Evolutionary conservation across 2,113 vertebrate genomes (phyloP).

Genomic region (Alectura lathami): DNA sequence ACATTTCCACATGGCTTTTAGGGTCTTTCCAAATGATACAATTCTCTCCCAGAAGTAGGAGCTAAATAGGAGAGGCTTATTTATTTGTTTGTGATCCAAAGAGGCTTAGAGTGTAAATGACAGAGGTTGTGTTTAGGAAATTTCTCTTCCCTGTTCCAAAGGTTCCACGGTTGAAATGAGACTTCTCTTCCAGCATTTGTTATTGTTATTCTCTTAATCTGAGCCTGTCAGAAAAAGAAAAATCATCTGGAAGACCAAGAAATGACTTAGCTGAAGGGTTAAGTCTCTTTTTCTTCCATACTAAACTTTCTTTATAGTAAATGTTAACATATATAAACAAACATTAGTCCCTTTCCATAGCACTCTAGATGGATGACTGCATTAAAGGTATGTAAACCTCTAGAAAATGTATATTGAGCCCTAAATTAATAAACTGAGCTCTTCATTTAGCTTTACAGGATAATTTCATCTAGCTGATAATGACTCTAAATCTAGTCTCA

Average conservation of each 20-base stretch:
- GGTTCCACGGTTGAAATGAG: background rate
- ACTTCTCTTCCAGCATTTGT: background rate
- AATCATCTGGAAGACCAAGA: constrained; percentile 32
- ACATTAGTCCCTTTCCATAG: constrained; percentile 19
- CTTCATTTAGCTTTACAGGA: background rate
- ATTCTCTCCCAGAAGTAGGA: background rate
- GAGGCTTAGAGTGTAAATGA: background rate
- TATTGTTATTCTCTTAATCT: constrained; percentile 37
- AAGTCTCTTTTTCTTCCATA: background rate
- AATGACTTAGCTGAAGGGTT: constrained; percentile 33
- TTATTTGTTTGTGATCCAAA: background rate
- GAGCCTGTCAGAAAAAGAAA: constrained; percentile 33
- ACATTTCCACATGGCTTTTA: background rate
- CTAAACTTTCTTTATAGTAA: constrained; percentile 44
- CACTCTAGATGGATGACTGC: background rate
- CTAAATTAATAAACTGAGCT: background rate
- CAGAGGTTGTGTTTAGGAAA: constrained; percentile 36
- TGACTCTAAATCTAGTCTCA: background rate
- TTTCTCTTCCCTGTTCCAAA: background rate
- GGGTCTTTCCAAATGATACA: background rate
- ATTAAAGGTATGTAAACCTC: constrained; percentile 24
- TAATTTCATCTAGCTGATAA: background rate
- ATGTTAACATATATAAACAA: constrained; percentile 37
- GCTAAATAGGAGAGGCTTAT: background rate
- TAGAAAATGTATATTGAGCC: background rate